Percentiles rank a stretch among this genome's conserved stretches.
Evolutionary conservation across 2,113 vertebrate species (phyloP).

Genomic region (Tursiops truncatus): DNA sequence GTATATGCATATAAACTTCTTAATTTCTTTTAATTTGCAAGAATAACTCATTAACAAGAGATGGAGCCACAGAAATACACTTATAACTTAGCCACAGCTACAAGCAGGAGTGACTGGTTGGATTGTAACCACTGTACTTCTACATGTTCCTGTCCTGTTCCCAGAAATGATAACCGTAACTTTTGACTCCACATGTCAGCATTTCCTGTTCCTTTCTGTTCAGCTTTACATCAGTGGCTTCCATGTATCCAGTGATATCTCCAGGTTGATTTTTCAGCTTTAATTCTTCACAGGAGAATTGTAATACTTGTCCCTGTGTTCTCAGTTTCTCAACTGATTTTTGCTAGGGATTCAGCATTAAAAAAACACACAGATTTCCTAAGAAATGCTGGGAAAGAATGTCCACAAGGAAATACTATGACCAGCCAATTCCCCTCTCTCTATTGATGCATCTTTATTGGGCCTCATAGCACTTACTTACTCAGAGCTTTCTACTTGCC

Average conservation of each 20-base stretch:
- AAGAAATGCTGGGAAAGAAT: neutral
- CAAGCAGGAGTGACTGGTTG: neutral
- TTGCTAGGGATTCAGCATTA: neutral
- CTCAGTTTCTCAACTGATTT: neutral
- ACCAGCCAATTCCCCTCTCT: neutral
- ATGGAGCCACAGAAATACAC: neutral
- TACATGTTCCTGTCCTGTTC: neutral
- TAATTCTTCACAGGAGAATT: slow-evolving; percentile 1
- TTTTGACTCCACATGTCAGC: neutral
- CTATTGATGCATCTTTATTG: neutral
- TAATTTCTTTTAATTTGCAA: neutral
- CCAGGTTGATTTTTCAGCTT: neutral
- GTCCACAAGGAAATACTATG: neutral
- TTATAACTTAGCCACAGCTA: neutral
- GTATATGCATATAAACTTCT: neutral
- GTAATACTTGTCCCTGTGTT: neutral
- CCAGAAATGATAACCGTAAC: neutral
- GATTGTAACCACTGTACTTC: neutral
- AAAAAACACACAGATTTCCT: neutral
- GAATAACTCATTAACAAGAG: neutral
- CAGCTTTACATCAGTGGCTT: neutral
- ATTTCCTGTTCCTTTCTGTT: neutral
- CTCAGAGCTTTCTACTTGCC: neutral
- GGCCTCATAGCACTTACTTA: neutral
- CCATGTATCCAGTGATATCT: neutral